Conservation (phyloP, 2,113 vertebrate genomes). For the Aythya baeri region DNA sequence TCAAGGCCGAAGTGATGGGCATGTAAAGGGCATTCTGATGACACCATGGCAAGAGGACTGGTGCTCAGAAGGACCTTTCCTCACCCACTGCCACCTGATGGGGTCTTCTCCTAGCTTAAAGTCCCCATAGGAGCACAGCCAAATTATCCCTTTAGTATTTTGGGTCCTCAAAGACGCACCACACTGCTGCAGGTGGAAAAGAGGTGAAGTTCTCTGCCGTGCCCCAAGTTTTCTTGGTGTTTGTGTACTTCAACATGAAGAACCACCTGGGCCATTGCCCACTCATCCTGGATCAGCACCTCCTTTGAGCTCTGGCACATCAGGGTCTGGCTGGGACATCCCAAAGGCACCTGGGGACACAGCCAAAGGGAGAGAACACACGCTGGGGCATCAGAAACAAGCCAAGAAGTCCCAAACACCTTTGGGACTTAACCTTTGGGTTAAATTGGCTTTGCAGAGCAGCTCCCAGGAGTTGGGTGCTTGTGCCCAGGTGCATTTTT, state of each 20-base stretch:
- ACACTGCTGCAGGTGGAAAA: background rate
- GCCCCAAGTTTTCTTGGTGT: background rate
- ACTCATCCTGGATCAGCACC: background rate
- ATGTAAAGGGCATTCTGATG: background rate
- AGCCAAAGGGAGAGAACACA: background rate
- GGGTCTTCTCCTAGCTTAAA: background rate
- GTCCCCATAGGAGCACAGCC: background rate
- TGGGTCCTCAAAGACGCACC: background rate
- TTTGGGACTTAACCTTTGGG: background rate
- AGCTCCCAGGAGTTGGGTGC: background rate
- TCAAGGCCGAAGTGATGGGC: background rate
- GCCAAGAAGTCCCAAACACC: background rate
- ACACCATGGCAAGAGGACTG: background rate
- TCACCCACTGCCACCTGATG: background rate
- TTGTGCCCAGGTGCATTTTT: background rate
- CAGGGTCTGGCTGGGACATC: background rate
- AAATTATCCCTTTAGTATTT: background rate
- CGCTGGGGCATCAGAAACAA: background rate
- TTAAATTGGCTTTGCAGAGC: background rate
- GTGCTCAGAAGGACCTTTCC: background rate
- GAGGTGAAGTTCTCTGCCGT: background rate
- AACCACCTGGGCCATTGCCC: background rate
- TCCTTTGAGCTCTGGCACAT: background rate
- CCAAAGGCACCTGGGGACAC: background rate
- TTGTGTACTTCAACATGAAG: background rate